Conservation (phyloP, 1,140 invertebrate species). For the Solenopsis invicta region DNA sequence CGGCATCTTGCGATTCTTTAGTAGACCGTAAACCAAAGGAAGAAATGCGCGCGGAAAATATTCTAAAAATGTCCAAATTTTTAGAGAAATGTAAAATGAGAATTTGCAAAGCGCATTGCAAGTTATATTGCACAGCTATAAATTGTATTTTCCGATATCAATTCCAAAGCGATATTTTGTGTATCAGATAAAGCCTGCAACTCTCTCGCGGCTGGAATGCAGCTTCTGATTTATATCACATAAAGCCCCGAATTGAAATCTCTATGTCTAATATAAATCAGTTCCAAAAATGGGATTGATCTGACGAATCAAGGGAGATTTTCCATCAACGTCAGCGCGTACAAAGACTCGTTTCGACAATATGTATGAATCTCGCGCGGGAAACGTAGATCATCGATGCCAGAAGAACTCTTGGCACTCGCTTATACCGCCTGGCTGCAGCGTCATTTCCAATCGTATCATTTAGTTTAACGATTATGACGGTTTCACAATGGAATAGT, state of each 20-base stretch:
- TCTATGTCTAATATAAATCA: slow-evolving; percentile 57
- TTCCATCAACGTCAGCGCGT: slow-evolving; percentile 51
- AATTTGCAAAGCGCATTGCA: background rate
- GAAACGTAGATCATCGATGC: slow-evolving; percentile 24
- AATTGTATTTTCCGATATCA: slow-evolving; percentile 50
- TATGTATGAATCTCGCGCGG: background rate
- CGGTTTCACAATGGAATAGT: slow-evolving; percentile 20
- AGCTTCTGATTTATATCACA: slow-evolving; percentile 46
- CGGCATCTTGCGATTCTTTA: slow-evolving; percentile 32
- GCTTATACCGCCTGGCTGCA: background rate
- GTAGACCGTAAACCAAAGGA: background rate
- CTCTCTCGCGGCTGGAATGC: slow-evolving; percentile 45
- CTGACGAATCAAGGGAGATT: slow-evolving; percentile 40
- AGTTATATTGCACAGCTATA: slow-evolving; percentile 20
- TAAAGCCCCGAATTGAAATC: slow-evolving; percentile 31
- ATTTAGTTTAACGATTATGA: slow-evolving; percentile 48
- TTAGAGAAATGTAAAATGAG: slow-evolving; percentile 1
- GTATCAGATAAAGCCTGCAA: slow-evolving; percentile 36
- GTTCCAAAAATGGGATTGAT: slow-evolving; percentile 46
- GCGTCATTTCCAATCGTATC: slow-evolving; percentile 3
- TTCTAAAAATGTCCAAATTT: background rate
- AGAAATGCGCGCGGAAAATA: background rate
- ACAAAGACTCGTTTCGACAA: slow-evolving; percentile 36
- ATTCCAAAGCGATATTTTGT: slow-evolving; percentile 41
- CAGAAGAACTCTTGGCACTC: slow-evolving; percentile 10